Percentiles rank a stretch among this genome's conserved stretches.
Conservation (phyloP, 2,797 vertebrate species). For the Tragelaphus oryx region DNA sequence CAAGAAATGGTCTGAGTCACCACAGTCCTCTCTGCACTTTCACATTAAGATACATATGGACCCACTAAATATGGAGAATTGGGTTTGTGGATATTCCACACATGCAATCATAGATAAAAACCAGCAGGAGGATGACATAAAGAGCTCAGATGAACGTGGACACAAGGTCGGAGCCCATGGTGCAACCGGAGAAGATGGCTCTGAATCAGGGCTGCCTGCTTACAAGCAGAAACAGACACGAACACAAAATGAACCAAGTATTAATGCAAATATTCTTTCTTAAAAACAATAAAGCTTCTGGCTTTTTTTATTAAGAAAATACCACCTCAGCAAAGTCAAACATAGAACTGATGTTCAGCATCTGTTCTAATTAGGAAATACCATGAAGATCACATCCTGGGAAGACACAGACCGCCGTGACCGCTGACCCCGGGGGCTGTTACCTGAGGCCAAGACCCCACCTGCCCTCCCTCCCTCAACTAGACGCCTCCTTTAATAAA, state of each 20-base stretch:
- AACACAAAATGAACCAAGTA: neutral
- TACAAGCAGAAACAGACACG: neutral
- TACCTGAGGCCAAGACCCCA: neutral
- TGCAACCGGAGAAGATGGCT: neutral
- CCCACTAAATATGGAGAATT: neutral
- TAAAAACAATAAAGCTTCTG: neutral
- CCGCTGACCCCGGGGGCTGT: neutral
- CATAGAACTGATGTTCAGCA: neutral
- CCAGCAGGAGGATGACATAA: neutral
- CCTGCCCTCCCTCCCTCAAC: neutral
- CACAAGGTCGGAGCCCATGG: neutral
- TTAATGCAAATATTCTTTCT: neutral
- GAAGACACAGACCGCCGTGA: neutral
- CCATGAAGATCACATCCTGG: neutral
- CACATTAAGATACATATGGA: neutral
- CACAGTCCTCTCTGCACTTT: neutral
- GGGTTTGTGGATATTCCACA: neutral
- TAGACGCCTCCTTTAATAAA: neutral
- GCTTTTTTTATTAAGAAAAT: neutral
- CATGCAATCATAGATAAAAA: neutral
- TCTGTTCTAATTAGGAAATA: neutral
- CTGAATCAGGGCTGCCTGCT: neutral
- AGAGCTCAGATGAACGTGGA: neutral
- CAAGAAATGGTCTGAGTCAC: neutral
- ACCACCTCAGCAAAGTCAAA: constrained; percentile 4